phyloP scores from a whole-genome alignment of 2,888 invertebrate genomes.

The Clostera curtula region DNA sequence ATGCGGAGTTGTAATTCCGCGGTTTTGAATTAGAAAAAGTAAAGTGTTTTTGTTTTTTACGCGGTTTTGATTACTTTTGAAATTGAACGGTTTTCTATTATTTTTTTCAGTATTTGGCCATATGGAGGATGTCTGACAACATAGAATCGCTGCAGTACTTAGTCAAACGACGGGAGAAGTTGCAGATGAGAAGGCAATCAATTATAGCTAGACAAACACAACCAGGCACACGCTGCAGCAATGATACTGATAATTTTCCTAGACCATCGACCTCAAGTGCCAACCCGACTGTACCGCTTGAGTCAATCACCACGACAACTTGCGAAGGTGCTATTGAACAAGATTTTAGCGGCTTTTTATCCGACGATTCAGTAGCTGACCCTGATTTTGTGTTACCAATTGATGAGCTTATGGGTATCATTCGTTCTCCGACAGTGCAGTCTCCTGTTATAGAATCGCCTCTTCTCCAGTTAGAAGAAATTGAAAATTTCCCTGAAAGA shows the following conservation, averaged over 20 bases:
- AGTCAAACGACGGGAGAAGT: too few relatives aligned
- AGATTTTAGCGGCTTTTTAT: conserved; percentile 6
- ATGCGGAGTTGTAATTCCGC: too few relatives aligned
- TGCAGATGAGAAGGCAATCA: too few relatives aligned
- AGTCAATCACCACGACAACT: conserved; percentile 4
- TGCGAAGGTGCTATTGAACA: conserved; percentile 4
- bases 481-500: conserved; percentile 5
- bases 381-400: conserved; percentile 6
- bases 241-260: conserved; percentile 2
- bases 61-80: too few relatives aligned
- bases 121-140: too few relatives aligned
- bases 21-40: too few relatives aligned
- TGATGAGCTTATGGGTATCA: conserved; percentile 5
- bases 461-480: conserved; percentile 4
- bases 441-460: conserved; percentile 1
- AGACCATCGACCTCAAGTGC: conserved; percentile 4
- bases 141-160: too few relatives aligned
- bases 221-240: neutral
- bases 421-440: conserved; percentile 2
- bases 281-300: conserved; percentile 2
- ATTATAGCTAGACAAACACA: neutral
- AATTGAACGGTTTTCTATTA: too few relatives aligned
- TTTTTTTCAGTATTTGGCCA: too few relatives aligned
- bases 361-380: conserved; percentile 7
- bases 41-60: too few relatives aligned